Evolutionary conservation across 2,797 vertebrate genomes (phyloP), one percentile per base, ranked within the genome.

Genomic region (Bovichtus variegatus): DNA sequence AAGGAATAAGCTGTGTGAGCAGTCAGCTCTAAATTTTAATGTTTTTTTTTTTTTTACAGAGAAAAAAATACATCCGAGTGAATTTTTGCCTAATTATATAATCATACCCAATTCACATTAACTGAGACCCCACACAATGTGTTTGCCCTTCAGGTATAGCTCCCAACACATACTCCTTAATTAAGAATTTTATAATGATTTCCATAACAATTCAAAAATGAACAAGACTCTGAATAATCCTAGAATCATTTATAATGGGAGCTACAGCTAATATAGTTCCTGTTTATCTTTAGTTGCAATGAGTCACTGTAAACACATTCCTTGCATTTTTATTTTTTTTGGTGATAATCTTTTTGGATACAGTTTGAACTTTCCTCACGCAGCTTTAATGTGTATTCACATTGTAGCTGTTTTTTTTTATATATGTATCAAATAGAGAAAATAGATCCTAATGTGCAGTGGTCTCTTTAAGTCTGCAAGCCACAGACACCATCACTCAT

Each of bases 1-100:
- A 88, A 76, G 72, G 83, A 86, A 59, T 10, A 29, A 58, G 21
- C 13, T 69, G 41, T 66, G 43, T 36, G 36, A 43, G 44, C 11
- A 21, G 23, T 50, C 15, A 12, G 36, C 16, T 57, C 25, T 2
- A 38, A 44, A 67, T 68, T 34, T 53, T 16, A 9, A 36, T 23
- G 0, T 43, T 13, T 31, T 10, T 66, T 50, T 43, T 13, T 31
- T 10, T 66, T 50, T 15, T 3, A 27, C n/a, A 43, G 11, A n/a
- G 18, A 19, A 31, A 40, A 59, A 46, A 10, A 23, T 23, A 34
- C 2, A 6, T 13, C 46, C 4, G 6, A 38, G 10, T 36, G 2
- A 31, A 47, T 25, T 34, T 31, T 18, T 40, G 13, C 3, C 18
- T 47, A 11, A 74, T 55, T 34, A 44, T 38, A 57, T 34, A 34